Evolutionary conservation across 2,888 invertebrate genomes (phyloP).

Genomic region (Crematogaster levior): DNA sequence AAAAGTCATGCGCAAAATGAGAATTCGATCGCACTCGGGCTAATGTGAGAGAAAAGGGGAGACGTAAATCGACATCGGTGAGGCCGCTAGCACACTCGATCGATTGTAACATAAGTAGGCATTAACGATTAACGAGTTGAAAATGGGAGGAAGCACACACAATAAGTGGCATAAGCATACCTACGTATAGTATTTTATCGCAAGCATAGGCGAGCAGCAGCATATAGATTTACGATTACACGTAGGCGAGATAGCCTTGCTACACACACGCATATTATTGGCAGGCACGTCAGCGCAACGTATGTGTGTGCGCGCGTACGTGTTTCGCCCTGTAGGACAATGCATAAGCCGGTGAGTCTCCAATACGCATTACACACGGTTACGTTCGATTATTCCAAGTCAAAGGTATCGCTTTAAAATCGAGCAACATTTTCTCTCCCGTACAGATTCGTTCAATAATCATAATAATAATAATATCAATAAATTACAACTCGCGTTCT

Average conservation of each 20-base stretch:
- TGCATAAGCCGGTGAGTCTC: constrained; percentile 51
- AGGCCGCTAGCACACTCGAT: constrained; percentile 80
- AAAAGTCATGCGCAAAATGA: constrained; percentile 26
- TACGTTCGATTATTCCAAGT: constrained; percentile 22
- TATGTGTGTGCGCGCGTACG: constrained; percentile 39
- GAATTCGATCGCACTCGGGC: constrained; percentile 8
- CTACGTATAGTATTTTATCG: constrained; percentile 75
- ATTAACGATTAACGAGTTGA: constrained; percentile 66
- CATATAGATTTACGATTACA: constrained; percentile 70
- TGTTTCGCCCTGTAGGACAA: constrained; percentile 42
- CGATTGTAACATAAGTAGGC: constrained; percentile 75
- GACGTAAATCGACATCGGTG: constrained; percentile 26
- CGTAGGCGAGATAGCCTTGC: constrained; percentile 66
- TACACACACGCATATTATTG: constrained; percentile 59
- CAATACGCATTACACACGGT: constrained; percentile 14
- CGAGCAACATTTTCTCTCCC: not conserved
- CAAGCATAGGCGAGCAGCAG: constrained; percentile 65
- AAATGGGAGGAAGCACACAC: constrained; percentile 52
- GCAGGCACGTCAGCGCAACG: constrained; percentile 44
- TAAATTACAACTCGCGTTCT: not conserved
- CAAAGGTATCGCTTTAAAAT: not conserved
- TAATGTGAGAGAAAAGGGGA: not conserved
- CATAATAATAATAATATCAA: not conserved
- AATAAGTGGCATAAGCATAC: constrained; percentile 73
- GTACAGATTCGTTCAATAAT: not conserved